Percentiles rank a stretch among this genome's conserved stretches.
phyloP scores from a whole-genome alignment of 2,797 vertebrate genomes.

The Sciurus vulgaris region DNA sequence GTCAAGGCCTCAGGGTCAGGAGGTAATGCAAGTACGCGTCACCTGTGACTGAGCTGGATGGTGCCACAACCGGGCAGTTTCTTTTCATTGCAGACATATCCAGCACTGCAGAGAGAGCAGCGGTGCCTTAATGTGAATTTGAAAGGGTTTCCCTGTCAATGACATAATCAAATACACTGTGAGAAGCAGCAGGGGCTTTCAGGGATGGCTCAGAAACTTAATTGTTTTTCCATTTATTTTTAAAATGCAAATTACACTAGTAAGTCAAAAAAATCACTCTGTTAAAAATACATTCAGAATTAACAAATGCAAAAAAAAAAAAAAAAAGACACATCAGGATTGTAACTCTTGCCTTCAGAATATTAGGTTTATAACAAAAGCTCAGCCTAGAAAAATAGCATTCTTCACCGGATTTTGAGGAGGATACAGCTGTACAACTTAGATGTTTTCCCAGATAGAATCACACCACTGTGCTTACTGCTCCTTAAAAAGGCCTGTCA shows the following conservation, averaged over 20 bases:
- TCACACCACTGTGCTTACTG: constrained; percentile 88
- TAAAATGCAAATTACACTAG: constrained; percentile 92
- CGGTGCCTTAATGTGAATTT: constrained; percentile 79
- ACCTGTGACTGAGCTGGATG: constrained; percentile 83
- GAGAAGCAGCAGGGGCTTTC: constrained; percentile 78
- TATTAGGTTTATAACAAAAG: constrained; percentile 91
- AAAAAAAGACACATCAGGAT: constrained; percentile 88
- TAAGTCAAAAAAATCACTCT: constrained; percentile 92
- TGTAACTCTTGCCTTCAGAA: constrained; percentile 89
- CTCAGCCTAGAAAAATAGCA: constrained; percentile 92
- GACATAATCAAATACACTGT: constrained; percentile 60
- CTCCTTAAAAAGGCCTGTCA: constrained; percentile 82
- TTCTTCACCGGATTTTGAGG: constrained; percentile 90
- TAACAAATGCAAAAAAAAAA: constrained; percentile 89
- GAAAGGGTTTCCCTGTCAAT: constrained; percentile 76
- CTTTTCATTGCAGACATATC: constrained; percentile 81
- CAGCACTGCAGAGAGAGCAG: background rate
- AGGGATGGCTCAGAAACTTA: constrained; percentile 88
- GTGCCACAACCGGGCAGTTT: constrained; percentile 84
- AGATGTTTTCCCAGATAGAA: constrained; percentile 87
- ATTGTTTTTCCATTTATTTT: constrained; percentile 89
- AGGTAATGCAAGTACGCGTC: constrained; percentile 83
- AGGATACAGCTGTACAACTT: constrained; percentile 90
- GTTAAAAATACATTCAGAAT: constrained; percentile 93
- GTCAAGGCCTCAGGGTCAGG: constrained; percentile 78